Conservation (phyloP, 2,113 vertebrate species). For the Jacana jacana region DNA sequence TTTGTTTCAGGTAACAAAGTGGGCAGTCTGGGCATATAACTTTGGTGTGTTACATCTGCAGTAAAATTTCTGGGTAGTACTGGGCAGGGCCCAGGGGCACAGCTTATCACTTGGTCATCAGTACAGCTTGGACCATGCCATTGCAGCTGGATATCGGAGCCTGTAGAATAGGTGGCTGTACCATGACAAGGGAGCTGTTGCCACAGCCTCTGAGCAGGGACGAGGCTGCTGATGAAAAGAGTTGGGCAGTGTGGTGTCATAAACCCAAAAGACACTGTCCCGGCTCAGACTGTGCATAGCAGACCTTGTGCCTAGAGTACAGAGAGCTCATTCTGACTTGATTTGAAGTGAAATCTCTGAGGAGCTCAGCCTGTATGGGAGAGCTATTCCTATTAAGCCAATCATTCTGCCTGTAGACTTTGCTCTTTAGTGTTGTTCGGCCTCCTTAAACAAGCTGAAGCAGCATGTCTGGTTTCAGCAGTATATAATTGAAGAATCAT, state of each 20-base stretch:
- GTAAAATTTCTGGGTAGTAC: accelerated
- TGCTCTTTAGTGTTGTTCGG: background rate
- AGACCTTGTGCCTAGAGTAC: background rate
- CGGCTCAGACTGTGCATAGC: accelerated
- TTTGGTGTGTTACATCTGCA: accelerated
- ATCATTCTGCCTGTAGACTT: background rate
- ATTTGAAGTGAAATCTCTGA: background rate
- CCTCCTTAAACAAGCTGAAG: background rate
- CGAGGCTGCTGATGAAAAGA: background rate
- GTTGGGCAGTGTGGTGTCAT: background rate
- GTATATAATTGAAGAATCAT: background rate
- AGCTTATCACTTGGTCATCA: background rate
- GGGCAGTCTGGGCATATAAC: background rate
- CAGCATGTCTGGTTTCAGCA: background rate
- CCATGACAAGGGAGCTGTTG: background rate
- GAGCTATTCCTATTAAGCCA: background rate
- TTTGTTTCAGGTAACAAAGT: no score
- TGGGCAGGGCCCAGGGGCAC: background rate
- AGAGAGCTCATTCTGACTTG: background rate
- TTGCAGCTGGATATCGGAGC: background rate
- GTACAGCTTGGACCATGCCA: background rate
- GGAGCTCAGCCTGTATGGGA: background rate
- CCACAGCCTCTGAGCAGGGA: background rate
- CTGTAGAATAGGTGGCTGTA: background rate
- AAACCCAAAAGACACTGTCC: background rate